Evolutionary conservation across 2,113 vertebrate species (phyloP).

Genomic region (Argyrosomus japonicus): DNA sequence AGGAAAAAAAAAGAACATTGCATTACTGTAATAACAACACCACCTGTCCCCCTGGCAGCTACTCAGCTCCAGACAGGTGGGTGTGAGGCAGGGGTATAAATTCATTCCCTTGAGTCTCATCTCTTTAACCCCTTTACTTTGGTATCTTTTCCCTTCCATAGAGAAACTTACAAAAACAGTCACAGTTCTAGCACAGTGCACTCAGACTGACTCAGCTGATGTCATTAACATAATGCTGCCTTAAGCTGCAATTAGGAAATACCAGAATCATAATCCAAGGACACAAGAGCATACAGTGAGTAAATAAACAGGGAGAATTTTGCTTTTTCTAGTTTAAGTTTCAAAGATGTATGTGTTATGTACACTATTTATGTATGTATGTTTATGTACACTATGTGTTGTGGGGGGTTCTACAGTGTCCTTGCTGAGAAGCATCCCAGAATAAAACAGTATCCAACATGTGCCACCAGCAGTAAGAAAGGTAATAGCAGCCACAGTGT

Average conservation of each 20-base stretch:
- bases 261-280: background rate
- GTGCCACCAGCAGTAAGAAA: background rate
- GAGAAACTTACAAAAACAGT: background rate
- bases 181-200: background rate
- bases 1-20: background rate
- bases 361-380: background rate
- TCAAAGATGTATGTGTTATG: background rate
- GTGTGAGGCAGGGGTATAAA: slow-evolving; percentile 24
- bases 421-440: background rate
- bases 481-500: background rate
- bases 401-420: background rate
- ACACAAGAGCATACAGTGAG: background rate
- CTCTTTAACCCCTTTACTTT: slow-evolving; percentile 13
- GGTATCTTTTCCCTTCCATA: background rate
- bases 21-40: slow-evolving; percentile 37
- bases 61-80: slow-evolving; percentile 40
- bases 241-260: background rate
- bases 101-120: background rate
- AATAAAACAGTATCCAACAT: background rate
- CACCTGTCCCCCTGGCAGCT: slow-evolving; percentile 50
- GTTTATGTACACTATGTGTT: no score
- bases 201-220: background rate
- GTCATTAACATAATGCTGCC: background rate
- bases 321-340: background rate
- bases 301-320: background rate